Evolutionary conservation across 2,888 invertebrate genomes (phyloP), one percentile per base, ranked within the genome.

Genomic region (Nomada lathburiana): DNA sequence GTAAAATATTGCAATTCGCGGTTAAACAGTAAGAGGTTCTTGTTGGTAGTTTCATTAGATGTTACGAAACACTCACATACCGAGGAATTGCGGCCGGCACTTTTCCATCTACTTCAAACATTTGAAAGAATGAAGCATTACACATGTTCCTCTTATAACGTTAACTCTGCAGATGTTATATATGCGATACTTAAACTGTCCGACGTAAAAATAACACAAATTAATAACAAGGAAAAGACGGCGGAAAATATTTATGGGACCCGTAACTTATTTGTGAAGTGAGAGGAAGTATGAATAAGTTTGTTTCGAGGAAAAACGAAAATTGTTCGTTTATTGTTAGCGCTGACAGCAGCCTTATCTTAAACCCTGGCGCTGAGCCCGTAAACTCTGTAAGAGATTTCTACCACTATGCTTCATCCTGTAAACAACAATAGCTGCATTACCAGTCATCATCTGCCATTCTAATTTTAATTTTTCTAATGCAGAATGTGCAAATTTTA

Each of bases 291-390:
- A 67, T n/a, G 55, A 26, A 67, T 44, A 36, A 29, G 50, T 76
- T 76, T 79, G 52, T 79, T 76, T 62, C 64, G 13, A 36, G 23
- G 60, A 23, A 70, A 72, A 74, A 57, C 50, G 52, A 80, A 74
- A 55, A 60, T 53, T 50, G 53, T 70, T 71, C 53, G 65, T 73
- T 79, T 80, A 82, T 80, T 67, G 81, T 80, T 80, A 74, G 69
- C 52, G 55, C 29, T 74, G 73, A 53, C 69, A 70, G 52, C 65
- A 53, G 64, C 11, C 44, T 50, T 65, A 16, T n/a, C 26, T n/a
- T 11, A 62, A 5, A 64, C 26, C 16, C 59, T 80, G 80, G 78
- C 78, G 52, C 42, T 10, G 16, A 68, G 68, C 63, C 68, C 72
- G 63, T 52, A 57, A 29, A 63, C 57, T 29, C 36, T 57, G 13